Conservation (phyloP, 2,888 invertebrate genomes). For the Anticlea derivata region DNA sequence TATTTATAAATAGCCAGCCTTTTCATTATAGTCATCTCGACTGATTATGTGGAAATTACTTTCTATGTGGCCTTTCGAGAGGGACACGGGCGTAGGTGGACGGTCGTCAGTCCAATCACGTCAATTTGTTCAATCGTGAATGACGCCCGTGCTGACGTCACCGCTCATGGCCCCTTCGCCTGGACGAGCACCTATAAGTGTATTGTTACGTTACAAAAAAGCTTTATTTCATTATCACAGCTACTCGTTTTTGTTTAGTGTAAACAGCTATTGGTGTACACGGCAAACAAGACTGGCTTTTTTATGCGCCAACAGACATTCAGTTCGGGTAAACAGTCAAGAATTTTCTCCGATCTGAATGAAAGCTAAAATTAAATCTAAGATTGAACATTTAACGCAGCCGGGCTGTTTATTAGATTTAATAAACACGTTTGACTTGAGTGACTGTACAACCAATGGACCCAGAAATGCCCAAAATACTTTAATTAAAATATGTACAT, state of each 20-base stretch:
- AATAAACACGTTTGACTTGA: slow-evolving; percentile 1
- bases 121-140: slow-evolving; percentile 75
- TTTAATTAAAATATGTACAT: too few species aligned
- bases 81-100: slow-evolving; percentile 22
- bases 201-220: slow-evolving; percentile 56
- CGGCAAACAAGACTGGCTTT: slow-evolving; percentile 16
- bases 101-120: slow-evolving; percentile 62
- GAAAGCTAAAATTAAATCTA: slow-evolving; percentile 14
- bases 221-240: slow-evolving; percentile 19
- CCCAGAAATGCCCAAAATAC: too few species aligned
- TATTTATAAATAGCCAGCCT: too few species aligned
- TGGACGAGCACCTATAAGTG: slow-evolving; percentile 57
- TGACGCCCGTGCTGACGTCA: slow-evolving; percentile 77
- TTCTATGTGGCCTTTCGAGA: slow-evolving; percentile 23
- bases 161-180: slow-evolving; percentile 66
- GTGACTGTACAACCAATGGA: not conserved
- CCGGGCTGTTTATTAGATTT: slow-evolving; percentile 2
- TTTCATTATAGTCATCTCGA: too few species aligned
- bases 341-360: slow-evolving; percentile 16
- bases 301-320: slow-evolving; percentile 16
- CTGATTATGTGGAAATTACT: slow-evolving; percentile 9
- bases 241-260: slow-evolving; percentile 26
- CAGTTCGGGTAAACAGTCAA: not conserved
- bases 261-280: slow-evolving; percentile 28
- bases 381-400: slow-evolving; percentile 5